Conservation (phyloP, 2,797 vertebrate species). For the Monodelphis domestica region DNA sequence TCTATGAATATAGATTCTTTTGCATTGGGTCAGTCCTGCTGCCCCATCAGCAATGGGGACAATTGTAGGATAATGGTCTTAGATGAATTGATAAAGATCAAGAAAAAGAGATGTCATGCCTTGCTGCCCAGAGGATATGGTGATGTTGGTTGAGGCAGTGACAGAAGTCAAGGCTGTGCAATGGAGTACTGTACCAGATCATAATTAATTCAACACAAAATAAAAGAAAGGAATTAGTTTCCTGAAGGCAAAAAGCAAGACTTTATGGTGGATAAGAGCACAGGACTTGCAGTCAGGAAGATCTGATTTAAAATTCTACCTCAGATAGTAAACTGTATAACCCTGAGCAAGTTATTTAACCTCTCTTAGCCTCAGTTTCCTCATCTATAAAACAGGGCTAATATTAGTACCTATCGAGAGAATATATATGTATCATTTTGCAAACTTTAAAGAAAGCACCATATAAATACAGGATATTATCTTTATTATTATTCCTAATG, state of each 20-base stretch:
- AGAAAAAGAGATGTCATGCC: neutral
- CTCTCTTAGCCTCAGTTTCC: neutral
- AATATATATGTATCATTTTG: neutral
- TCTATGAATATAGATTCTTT: neutral
- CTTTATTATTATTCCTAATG: neutral
- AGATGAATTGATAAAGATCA: neutral
- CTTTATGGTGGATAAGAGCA: neutral
- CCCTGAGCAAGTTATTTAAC: neutral
- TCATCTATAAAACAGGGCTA: neutral
- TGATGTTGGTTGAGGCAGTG: neutral
- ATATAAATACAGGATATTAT: neutral
- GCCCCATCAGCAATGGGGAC: neutral
- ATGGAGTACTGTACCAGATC: neutral
- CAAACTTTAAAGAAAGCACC: neutral
- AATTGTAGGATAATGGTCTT: neutral
- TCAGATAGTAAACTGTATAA: neutral
- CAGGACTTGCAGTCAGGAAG: neutral
- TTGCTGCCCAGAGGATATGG: neutral
- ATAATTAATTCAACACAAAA: neutral
- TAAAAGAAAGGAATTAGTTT: neutral
- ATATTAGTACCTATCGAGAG: neutral
- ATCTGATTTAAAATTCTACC: neutral
- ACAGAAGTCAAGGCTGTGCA: neutral
- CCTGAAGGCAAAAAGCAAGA: neutral
- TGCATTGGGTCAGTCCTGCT: neutral